Conservation (phyloP, 2,113 vertebrate species). For the Elachura formosa region DNA sequence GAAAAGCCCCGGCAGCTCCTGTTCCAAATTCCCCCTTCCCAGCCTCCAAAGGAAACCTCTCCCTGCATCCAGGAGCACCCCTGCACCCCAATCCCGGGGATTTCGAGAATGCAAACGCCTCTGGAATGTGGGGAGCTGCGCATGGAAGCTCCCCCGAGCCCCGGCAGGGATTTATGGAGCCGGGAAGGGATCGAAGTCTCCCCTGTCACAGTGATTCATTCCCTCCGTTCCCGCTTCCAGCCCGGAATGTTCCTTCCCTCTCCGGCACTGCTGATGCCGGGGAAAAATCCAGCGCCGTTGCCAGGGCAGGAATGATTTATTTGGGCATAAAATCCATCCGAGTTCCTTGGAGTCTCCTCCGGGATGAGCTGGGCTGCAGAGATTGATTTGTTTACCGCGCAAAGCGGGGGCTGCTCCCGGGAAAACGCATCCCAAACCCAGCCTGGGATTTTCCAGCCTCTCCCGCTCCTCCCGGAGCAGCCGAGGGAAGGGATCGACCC, state of each 20-base stretch:
- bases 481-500: not conserved
- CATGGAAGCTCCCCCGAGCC: not conserved
- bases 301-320: not conserved
- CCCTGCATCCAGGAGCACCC: not conserved
- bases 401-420: not conserved
- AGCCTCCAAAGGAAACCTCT: not conserved
- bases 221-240: not conserved
- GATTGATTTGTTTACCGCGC: not conserved
- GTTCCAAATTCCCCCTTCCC: not conserved
- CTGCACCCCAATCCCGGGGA: fast-evolving
- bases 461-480: not conserved
- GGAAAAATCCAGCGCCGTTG: not conserved
- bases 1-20: not conserved
- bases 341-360: not conserved
- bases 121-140: not conserved
- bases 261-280: not conserved
- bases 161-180: not conserved
- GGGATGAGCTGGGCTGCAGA: not conserved
- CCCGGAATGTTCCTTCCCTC: not conserved
- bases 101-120: fast-evolving
- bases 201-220: not conserved
- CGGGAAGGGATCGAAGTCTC: not conserved
- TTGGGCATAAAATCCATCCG: not conserved
- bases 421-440: not conserved
- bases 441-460: not conserved